Percentiles rank a stretch among this genome's conserved stretches.
Evolutionary conservation across 2,797 vertebrate species (phyloP).

Genomic region (Clarias fuscus): DNA sequence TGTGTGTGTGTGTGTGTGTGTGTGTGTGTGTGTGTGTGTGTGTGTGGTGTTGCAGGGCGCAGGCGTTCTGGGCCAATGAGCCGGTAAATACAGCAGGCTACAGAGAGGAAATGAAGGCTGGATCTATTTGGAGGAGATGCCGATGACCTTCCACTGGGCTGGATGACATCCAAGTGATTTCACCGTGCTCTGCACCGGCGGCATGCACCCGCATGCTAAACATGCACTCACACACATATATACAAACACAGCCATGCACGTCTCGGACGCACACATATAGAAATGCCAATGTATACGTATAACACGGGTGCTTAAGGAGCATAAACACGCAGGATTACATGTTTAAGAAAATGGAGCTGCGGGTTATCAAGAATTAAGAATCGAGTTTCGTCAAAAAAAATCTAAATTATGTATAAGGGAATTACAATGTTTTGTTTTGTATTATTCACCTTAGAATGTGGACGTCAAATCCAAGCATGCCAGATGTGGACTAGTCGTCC

Average conservation of each 20-base stretch:
- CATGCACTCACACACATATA: constrained; percentile 18
- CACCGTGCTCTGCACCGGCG: constrained; percentile 73
- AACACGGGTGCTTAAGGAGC: background rate
- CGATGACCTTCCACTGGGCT: constrained; percentile 74
- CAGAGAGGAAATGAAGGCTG: constrained; percentile 60
- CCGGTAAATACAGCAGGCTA: constrained; percentile 57
- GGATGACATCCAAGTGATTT: constrained; percentile 72
- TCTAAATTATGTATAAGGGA: background rate
- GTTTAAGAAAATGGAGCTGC: background rate
- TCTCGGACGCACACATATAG: background rate
- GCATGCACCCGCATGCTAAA: constrained; percentile 60
- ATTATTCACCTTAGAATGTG: constrained; percentile 13
- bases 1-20: constrained; percentile 7
- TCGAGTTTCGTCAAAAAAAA: background rate
- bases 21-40: constrained; percentile 27
- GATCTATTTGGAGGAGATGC: constrained; percentile 68
- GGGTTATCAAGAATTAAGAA: background rate
- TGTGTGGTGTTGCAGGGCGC: constrained; percentile 45
- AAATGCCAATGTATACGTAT: background rate
- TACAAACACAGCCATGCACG: constrained; percentile 10
- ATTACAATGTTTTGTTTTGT: background rate
- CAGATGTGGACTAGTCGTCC: background rate
- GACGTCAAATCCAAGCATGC: background rate
- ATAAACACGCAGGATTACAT: background rate
- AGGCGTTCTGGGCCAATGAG: constrained; percentile 54